phyloP scores from a whole-genome alignment of 1,140 invertebrate species.

The Arion vulgaris region DNA sequence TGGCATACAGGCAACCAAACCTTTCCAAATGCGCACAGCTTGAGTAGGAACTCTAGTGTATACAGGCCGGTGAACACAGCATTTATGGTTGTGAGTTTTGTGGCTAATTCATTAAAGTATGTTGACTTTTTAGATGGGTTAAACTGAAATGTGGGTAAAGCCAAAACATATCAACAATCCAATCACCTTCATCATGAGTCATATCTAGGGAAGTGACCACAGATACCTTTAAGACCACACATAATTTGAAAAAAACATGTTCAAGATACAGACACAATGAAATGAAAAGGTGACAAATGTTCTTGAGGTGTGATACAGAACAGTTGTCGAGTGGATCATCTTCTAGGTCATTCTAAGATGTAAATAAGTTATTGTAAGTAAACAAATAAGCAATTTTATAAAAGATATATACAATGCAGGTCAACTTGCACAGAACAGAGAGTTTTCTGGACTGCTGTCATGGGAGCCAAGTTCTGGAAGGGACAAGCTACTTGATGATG shows the following conservation, averaged over 20 bases:
- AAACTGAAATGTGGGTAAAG: slow-evolving; percentile 1
- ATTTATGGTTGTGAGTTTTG: slow-evolving; percentile 82
- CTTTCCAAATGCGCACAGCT: slow-evolving; percentile 92
- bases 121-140: neutral
- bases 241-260: neutral
- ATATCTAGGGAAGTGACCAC: neutral
- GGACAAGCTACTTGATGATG: too few species aligned
- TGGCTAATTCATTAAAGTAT: neutral
- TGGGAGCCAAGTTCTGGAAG: too few species aligned
- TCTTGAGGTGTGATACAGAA: neutral
- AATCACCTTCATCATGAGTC: neutral
- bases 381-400: neutral
- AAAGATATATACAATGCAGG: too few species aligned
- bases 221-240: neutral
- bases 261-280: neutral
- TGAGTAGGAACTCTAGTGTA: slow-evolving; percentile 95
- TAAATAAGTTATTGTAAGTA: neutral
- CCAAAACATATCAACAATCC: slow-evolving; percentile 7
- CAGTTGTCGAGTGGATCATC: neutral
- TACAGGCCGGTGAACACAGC: slow-evolving; percentile 95
- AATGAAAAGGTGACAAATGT: neutral
- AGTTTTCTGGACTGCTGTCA: too few species aligned
- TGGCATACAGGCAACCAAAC: neutral
- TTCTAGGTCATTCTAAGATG: neutral
- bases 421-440: too few species aligned